Evolutionary conservation across 2,113 vertebrate genomes (phyloP), one percentile per base, ranked within the genome.

Genomic region (Choloepus hoffmanni): DNA sequence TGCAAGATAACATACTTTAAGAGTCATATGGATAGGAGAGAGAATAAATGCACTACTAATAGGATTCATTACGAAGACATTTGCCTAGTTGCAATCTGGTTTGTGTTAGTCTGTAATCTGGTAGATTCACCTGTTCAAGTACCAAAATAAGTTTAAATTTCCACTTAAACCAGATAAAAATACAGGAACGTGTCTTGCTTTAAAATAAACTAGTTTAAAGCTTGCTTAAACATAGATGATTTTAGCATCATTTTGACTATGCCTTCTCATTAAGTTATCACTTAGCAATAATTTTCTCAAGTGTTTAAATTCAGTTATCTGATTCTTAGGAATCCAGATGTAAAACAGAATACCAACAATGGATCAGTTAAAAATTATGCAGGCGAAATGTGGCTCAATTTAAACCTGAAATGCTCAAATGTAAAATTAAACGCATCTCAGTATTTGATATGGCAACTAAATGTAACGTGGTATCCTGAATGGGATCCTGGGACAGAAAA

Each of bases 61-160:
- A 90, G 90, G 63, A 63, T 24, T 92, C 74, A 76, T 8, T 36
- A 48, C n/a, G 45, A 48, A 86, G 84, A 67, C 43, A 74, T 15
- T 43, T 91, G 58, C 28, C 82, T 43, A 68, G 43, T 48, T 82
- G 85, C 18, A 72, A 67, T 8, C 23, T 79, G 63, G 30, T 83
- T 65, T 70, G 33, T 10, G 30, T 3, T 23, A 24, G 55, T 28
- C 74, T 82, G 16, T n/a, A 24, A 81, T 28, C 40, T 70, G 73
- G 36, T 43, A 30, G 5, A 60, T 50, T 62, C 58, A 85, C 58
- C 28, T 77, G 45, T n/a, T 67, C 24, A 0, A 6, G 33, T 24
- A 92, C 5, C 67, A 91, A 89, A 83, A 23, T 81, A 90, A 65
- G 79, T 85, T 90, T 78, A 83, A 63, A 81, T 87, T 87, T 85